These are phyloP conservation scores for Drosophila leontia DNA, from an alignment of 1,140 invertebrate species.

Conservation along the genomic window DNA sequence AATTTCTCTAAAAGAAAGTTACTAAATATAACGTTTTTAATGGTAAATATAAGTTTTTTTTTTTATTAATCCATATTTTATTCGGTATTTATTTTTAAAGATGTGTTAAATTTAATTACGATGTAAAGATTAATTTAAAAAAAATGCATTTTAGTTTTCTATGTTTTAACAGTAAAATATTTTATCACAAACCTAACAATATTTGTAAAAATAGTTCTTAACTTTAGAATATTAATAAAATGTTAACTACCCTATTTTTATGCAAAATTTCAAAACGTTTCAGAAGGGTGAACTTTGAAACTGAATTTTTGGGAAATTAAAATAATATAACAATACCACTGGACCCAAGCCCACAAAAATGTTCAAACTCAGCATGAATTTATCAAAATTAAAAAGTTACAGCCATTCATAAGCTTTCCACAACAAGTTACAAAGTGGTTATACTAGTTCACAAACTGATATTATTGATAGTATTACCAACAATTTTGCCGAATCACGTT, in stretches of 20 bases:
- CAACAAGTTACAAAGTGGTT: slow-evolving; percentile 6
- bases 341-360: slow-evolving; percentile 1
- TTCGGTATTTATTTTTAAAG: too few species aligned
- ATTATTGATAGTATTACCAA: neutral
- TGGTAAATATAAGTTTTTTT: neutral
- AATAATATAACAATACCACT: neutral
- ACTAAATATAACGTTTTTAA: neutral
- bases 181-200: too few species aligned
- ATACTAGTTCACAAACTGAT: slow-evolving; percentile 5
- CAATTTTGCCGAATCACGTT: slow-evolving; percentile 30
- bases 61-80: too few species aligned
- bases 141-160: too few species aligned
- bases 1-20: neutral
- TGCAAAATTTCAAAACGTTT: too few species aligned
- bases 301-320: neutral
- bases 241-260: too few species aligned
- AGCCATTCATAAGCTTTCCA: too few species aligned
- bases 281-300: too few species aligned
- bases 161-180: too few species aligned
- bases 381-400: slow-evolving; percentile 6
- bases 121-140: too few species aligned
- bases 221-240: neutral
- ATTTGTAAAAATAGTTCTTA: too few species aligned
- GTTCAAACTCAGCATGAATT: slow-evolving; percentile 15
- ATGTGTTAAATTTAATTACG: neutral